Evolutionary conservation across 2,888 invertebrate species (phyloP), one percentile per base, ranked within the genome.

Genomic region (Patella pellucida): DNA sequence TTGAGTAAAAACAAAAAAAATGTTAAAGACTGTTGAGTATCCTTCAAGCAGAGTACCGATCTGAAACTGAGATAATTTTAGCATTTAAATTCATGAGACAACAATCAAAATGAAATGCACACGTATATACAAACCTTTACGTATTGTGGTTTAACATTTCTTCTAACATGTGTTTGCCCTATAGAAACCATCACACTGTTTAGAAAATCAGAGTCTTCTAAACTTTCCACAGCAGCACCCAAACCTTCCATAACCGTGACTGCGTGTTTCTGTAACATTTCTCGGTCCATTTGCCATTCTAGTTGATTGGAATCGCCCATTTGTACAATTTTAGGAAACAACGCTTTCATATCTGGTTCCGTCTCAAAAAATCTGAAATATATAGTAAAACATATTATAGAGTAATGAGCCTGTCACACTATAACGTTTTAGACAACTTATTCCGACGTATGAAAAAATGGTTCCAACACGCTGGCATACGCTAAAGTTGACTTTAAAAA

Each of bases 171-270:
- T 14, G 87, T 87, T 77, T 88, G 88, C 3, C 89, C 89, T 41
- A 89, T 82, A 1, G 88, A 85, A 50, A 87, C 82, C n/a, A 89
- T 83, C 7, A 89, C 86, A 72, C 81, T 83, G 73, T 87, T 87
- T 11, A 89, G 84, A 68, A 88, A 85, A 15, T 85, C 83, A 1
- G 88, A 85, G 75, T 89, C 89, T 51, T 89, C 88, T 31, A 89
- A 82, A 72, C 86, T 88, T 78, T 89, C 89, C 12, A 89, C 89
- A 1, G 89, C 88, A 0, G 89, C 89, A 3, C 89, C 89, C 67
- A 89, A 83, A 0, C 88, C 89, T 76, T 88, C 88, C 87, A 89
- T 86, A 11, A 89, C 89, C 1, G 87, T 86, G 23, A 85, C 82
- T 1, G 89, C 87, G 75, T 89, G 89, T 70, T 84, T 84, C 79